Evolutionary conservation across 2,113 vertebrate genomes (phyloP).

Genomic region (Pluvialis apricaria): DNA sequence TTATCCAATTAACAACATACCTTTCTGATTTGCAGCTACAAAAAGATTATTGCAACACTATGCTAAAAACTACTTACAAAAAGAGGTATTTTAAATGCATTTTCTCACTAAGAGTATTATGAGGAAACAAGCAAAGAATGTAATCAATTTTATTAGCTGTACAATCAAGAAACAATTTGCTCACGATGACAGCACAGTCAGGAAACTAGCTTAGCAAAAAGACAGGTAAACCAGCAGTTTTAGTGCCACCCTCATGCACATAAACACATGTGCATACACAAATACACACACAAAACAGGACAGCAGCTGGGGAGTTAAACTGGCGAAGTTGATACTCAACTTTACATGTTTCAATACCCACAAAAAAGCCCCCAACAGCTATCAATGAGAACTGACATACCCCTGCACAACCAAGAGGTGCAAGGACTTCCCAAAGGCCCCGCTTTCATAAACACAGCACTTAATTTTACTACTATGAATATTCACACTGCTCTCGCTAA

Average conservation of each 20-base stretch:
- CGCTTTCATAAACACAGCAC: rapidly evolving
- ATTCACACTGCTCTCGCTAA: neutral
- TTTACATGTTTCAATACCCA: too few relatives aligned
- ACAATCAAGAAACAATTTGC: neutral
- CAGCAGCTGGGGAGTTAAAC: too few relatives aligned
- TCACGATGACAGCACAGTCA: too few relatives aligned
- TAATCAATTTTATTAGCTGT: neutral
- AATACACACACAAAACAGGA: neutral
- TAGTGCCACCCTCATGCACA: neutral
- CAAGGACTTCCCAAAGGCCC: neutral
- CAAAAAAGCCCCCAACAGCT: neutral
- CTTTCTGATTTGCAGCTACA: neutral
- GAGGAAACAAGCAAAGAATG: neutral
- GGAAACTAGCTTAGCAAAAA: neutral
- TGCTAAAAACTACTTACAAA: neutral
- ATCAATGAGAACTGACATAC: neutral
- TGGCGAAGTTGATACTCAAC: neutral
- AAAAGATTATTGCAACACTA: neutral
- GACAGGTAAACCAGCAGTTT: too few relatives aligned
- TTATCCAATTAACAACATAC: neutral
- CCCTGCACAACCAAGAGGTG: too few relatives aligned
- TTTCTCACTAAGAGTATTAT: neutral
- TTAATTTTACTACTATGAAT: neutral
- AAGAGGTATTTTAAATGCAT: neutral
- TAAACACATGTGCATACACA: rapidly evolving